Evolutionary conservation across 2,797 vertebrate species (phyloP), one percentile per base, ranked within the genome.

Genomic region (Tauraco hartlaubi): DNA sequence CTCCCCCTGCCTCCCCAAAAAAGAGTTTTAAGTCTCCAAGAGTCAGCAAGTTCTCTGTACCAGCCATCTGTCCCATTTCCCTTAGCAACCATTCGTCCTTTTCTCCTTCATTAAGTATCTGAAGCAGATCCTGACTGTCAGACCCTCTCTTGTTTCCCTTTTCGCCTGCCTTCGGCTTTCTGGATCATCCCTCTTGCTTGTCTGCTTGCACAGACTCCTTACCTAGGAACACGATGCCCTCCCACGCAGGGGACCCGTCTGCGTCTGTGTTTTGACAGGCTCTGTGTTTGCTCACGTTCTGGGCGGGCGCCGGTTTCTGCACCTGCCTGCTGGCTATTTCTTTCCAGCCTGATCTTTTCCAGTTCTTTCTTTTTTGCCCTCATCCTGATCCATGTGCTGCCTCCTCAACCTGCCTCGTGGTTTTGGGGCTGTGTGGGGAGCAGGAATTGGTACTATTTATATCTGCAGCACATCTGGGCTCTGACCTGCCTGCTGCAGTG

Each of bases 61-160:
- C 84, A 95, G 86, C 96, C 94, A 92, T 95, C 97, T 97, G 96
- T 90, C 92, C 95, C 92, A 85, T 44, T 94, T 94, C 77, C 92
- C 95, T 18, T 90, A 88, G 95, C 95, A 97, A 95, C 96, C 88
- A 7, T 6, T 76, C 31, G 56, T 92, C 93, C 94, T 96, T 87
- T 81, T 81, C 92, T 93, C 94, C 92, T 93, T 83, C 81, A 33
- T 10, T 16, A 58, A 62, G 77, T 3, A 35, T 16, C 87, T 83
- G 83, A 79, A 90, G 95, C 64, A 56, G 87, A 86, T 73, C 86
- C 92, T 23, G 79, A 54, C 88, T 58, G 79, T 52, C 92, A 82
- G 67, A 29, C n/a, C 76, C 87, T 81, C 75, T 72, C 83, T 31
- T 5, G 3, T 33, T 86, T 73, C 67, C 86, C 85, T 80, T 35